Evolutionary conservation across 2,113 vertebrate species (phyloP), one percentile per base, ranked within the genome.

Genomic region (Grammomys surdaster): DNA sequence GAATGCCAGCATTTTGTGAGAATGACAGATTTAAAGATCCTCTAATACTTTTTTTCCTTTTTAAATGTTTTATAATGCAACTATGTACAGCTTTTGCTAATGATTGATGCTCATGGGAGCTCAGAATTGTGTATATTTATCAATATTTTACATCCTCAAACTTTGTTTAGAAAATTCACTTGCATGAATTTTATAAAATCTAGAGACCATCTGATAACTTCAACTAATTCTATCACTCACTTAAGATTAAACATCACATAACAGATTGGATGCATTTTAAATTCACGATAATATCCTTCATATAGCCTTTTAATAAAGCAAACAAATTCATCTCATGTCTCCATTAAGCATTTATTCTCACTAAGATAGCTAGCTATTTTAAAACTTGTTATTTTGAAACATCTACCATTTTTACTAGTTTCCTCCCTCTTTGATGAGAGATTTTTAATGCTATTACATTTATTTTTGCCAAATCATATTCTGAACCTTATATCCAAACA

Each of bases 191-290:
- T 86, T 65, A 6, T 85, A 51, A 75, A 65, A 76, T 58, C 43
- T 31, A 40, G 31, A 40, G 14, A 85, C 13, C 31, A 86, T 58
- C 12, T 82, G 54, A 65, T 26, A 72, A 40, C 22, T 16, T 82
- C 54, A 82, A 36, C 22, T 28, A 60, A 82, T 60, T 82, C 11
- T 60, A 60, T 60, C 13, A n/a, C 22, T 40, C 54, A 58, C 11
- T 26, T 14, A 60, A 40, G 11, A 22, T 26, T 82, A 58, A 60
- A 26, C 22, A 82, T 82, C 56, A 16, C n/a, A 60, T 82, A 70
- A 58, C 78, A 86, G 56, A 92, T 92, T 92, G 56, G 16, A 78
- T 69, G 31, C 7, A 87, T 56, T 86, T 92, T 85, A 92, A 92
- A 92, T 85, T 92, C 81, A 86, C 65, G 43, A 60, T 86, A 31